A percentile compares a stretch with the other conserved stretches of the same genome.
These are phyloP conservation scores for Chymomyza fuscimana DNA, from an alignment of 2,888 invertebrate species.

Conservation along the genomic window DNA sequence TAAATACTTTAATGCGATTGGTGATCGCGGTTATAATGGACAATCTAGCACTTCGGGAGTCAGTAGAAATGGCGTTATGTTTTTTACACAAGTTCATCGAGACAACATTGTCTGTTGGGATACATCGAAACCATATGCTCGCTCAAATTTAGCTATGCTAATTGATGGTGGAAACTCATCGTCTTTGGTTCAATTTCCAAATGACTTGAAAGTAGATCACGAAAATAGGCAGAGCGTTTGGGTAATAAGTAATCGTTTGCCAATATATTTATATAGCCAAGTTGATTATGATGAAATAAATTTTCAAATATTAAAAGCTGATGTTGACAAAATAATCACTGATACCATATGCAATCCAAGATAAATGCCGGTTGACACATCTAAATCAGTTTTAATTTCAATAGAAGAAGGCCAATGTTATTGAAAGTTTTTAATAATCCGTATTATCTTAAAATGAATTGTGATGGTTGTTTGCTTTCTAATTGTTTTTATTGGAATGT, in stretches of 20 bases:
- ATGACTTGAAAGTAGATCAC: conserved; percentile 88
- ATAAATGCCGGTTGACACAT: conserved; percentile 3
- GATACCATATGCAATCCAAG: conserved; percentile 87
- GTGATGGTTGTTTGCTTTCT: no score
- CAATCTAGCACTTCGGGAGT: conserved; percentile 89
- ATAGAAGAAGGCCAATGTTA: conserved; percentile 63
- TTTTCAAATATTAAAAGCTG: conserved; percentile 86
- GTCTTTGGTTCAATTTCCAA: conserved; percentile 87
- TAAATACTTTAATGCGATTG: conserved; percentile 74
- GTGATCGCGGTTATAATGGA: conserved; percentile 82
- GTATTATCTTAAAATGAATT: neutral
- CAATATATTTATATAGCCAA: conserved; percentile 85
- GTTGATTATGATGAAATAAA: conserved; percentile 85
- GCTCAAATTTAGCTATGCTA: conserved; percentile 82
- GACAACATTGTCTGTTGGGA: conserved; percentile 92
- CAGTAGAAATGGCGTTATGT: conserved; percentile 86
- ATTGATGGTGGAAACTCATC: conserved; percentile 48
- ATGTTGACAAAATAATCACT: conserved; percentile 83
- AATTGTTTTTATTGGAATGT: no score
- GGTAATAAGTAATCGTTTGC: conserved; percentile 88
- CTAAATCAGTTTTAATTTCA: conserved; percentile 31
- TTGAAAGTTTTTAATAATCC: conserved; percentile 17
- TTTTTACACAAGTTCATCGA: conserved; percentile 87
- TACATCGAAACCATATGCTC: conserved; percentile 84
- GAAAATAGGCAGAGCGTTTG: conserved; percentile 85